Evolutionary conservation across 2,888 invertebrate species (phyloP), one percentile per base, ranked within the genome.

Genomic region (Hirtodrosophila histrioides): DNA sequence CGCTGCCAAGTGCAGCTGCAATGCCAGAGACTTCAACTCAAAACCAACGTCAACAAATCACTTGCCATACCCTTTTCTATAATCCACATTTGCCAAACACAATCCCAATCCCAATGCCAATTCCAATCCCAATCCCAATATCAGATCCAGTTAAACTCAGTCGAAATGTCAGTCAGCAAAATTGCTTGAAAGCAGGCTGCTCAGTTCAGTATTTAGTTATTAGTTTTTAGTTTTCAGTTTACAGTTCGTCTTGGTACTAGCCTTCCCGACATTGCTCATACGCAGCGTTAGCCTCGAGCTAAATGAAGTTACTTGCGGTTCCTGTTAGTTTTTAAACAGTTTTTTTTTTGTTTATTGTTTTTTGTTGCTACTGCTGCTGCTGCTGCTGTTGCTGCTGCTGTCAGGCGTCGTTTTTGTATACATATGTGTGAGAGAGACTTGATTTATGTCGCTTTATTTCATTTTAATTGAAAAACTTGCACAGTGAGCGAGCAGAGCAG

Each of bases 381-480:
- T 50, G 29, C 8, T 44, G 7, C 8, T 50, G 29, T 7, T 44
- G 7, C 37, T 63, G 53, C 23, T 55, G 36, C 45, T 70, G 67
- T 60, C 67, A 71, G 66, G 35, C 72, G 41, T 43, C 57, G 63
- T 73, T 66, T 73, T 68, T 62, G 10, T 53, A 35, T 54, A 39
- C 56, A 46, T 54, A 54, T 73, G 56, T 61, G 55, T 72, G 29
- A 58, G 53, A 36, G 36, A 53, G 58, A 60, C 86, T 79, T 82
- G 81, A 82, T 82, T 82, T 82, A 82, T 86, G 86, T 83, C 81
- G 70, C 86, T 82, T 82, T 82, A 82, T 82, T 82, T 86, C 84
- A 86, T 83, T 82, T 81, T 82, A 86, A 82, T 82, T 82, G 81
- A 82, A 82, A 81, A 82, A 82, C 81, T 82, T 83, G 72, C 80